Evolutionary conservation across 1,140 invertebrate species (phyloP).

Genomic region (Elysia chlorotica): DNA sequence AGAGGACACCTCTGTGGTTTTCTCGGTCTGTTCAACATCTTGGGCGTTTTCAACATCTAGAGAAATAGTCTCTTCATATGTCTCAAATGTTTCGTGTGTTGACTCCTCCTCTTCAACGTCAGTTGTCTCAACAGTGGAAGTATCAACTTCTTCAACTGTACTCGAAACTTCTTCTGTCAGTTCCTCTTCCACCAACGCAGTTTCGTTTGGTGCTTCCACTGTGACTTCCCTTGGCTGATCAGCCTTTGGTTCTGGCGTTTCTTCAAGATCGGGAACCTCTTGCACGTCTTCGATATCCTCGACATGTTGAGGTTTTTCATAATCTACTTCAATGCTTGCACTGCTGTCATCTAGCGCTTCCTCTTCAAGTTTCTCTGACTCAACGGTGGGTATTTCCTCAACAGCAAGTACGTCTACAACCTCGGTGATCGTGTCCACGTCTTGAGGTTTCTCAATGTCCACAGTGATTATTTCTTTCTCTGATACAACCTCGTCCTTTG

Average conservation of each 20-base stretch:
- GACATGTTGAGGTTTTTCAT: slow-evolving; percentile 10
- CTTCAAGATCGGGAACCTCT: slow-evolving; percentile 3
- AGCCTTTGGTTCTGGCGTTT: slow-evolving; percentile 24
- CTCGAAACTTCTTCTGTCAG: slow-evolving; percentile 21
- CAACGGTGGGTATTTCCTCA: slow-evolving; percentile 10
- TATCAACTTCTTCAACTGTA: neutral
- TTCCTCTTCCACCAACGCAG: slow-evolving; percentile 16
- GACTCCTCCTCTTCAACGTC: neutral
- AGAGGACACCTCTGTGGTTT: slow-evolving; percentile 4
- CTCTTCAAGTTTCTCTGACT: slow-evolving; percentile 18
- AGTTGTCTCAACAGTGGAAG: neutral
- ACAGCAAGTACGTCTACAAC: slow-evolving; percentile 7
- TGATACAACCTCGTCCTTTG: slow-evolving; percentile 22
- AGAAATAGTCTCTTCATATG: neutral
- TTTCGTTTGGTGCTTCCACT: slow-evolving; percentile 22
- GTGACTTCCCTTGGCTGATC: slow-evolving; percentile 25
- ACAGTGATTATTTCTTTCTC: slow-evolving; percentile 21
- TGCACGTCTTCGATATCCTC: slow-evolving; percentile 6
- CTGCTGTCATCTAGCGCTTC: slow-evolving; percentile 18
- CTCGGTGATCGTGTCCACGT: slow-evolving; percentile 8
- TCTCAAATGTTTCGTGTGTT: neutral
- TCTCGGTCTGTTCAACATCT: slow-evolving; percentile 10
- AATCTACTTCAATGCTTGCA: slow-evolving; percentile 15
- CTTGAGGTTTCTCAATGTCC: slow-evolving; percentile 19
- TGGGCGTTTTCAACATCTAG: slow-evolving; percentile 20